Evolutionary conservation across 2,888 invertebrate species (phyloP).

Genomic region (Ptilodon capucinus): DNA sequence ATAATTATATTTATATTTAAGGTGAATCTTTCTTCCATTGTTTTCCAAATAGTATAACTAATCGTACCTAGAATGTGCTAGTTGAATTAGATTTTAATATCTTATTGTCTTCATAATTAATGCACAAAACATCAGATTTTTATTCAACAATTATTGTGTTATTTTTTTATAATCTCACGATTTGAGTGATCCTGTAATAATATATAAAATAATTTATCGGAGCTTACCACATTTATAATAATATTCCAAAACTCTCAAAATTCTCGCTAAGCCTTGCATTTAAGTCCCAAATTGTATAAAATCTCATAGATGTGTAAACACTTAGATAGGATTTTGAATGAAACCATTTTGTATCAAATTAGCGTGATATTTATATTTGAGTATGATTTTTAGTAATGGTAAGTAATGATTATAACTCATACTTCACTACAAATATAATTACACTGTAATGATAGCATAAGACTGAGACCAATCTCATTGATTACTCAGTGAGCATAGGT

Average conservation of each 20-base stretch:
- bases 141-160: not conserved
- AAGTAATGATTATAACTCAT: slow-evolving; percentile 22
- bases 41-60: slow-evolving; percentile 32
- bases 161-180: not conserved
- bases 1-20: not conserved
- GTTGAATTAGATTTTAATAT: slow-evolving; percentile 18
- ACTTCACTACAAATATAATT: slow-evolving; percentile 20
- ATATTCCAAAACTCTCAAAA: slow-evolving; percentile 11
- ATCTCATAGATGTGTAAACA: slow-evolving; percentile 23
- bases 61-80: slow-evolving; percentile 38
- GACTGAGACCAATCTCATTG: slow-evolving; percentile 71
- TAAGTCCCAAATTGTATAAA: slow-evolving; percentile 49
- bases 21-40: slow-evolving; percentile 39
- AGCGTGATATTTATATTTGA: slow-evolving; percentile 35
- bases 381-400: slow-evolving; percentile 13
- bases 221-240: not conserved
- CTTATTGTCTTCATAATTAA: not conserved
- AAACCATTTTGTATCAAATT: slow-evolving; percentile 54
- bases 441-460: slow-evolving; percentile 50
- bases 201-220: not conserved
- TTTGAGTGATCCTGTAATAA: not conserved
- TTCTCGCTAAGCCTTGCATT: slow-evolving; percentile 35
- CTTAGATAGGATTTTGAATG: slow-evolving; percentile 63
- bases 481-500: slow-evolving; percentile 19
- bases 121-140: not conserved